phyloP scores from a whole-genome alignment of 2,797 vertebrate species.

The Tokudaia tokunoshimensis region DNA sequence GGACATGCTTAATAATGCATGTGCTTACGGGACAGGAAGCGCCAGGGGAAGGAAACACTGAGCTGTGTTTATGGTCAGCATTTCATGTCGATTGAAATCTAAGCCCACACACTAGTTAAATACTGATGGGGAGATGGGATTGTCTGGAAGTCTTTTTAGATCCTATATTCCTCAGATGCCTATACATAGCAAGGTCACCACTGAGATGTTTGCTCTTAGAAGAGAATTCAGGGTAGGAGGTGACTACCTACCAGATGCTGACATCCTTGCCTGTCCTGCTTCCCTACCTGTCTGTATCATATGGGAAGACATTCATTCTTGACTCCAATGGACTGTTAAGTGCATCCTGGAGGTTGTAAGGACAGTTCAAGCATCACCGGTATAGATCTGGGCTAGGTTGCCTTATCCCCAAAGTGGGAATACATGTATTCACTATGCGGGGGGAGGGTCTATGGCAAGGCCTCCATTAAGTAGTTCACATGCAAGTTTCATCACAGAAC shows the following conservation, averaged over 20 bases:
- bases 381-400: background rate
- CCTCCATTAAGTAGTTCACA: fast-evolving
- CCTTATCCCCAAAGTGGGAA: background rate
- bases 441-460: too few relatives aligned
- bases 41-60: conserved; percentile 21
- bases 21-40: conserved; percentile 74
- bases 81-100: background rate
- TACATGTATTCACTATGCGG: too few relatives aligned
- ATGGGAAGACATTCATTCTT: background rate
- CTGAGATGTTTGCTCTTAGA: background rate
- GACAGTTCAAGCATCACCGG: background rate
- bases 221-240: background rate
- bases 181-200: background rate
- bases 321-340: background rate
- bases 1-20: conserved; percentile 85
- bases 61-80: background rate
- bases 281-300: background rate
- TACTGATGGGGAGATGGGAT: background rate
- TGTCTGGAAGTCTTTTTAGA: background rate
- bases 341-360: background rate
- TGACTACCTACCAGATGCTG: fast-evolving
- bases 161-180: background rate
- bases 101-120: background rate
- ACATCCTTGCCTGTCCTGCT: background rate
- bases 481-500: background rate